Evolutionary conservation across 2,113 vertebrate genomes (phyloP).

Genomic region (Toxotes jaculatrix): DNA sequence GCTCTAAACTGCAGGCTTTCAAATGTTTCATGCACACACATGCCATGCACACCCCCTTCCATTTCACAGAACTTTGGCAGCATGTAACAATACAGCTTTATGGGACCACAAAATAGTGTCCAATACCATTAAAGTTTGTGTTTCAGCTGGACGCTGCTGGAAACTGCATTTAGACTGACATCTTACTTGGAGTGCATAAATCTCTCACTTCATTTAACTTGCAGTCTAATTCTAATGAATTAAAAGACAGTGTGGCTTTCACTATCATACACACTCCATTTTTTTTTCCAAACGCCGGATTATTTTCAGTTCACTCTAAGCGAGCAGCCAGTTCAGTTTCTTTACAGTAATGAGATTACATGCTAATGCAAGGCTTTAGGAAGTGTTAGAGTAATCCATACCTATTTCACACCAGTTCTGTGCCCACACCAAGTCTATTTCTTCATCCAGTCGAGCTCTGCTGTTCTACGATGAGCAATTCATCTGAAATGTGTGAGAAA

Average conservation of each 20-base stretch:
- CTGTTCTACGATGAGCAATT: slow-evolving; percentile 16
- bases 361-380: slow-evolving; percentile 35
- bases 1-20: neutral
- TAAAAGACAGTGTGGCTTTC: neutral
- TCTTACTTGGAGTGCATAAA: neutral
- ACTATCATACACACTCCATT: slow-evolving; percentile 3
- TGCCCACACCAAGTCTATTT: slow-evolving; percentile 2
- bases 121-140: no score
- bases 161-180: no score
- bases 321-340: slow-evolving; percentile 18
- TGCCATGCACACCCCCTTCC: no score
- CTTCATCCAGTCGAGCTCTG: slow-evolving; percentile 9
- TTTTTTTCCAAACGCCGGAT: neutral
- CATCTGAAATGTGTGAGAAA: slow-evolving; percentile 46
- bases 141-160: no score
- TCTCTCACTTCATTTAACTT: neutral
- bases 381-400: slow-evolving; percentile 32
- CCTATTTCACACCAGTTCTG: slow-evolving; percentile 6
- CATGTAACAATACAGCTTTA: no score
- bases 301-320: slow-evolving; percentile 16
- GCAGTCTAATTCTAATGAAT: neutral
- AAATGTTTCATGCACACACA: neutral
- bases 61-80: neutral
- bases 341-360: slow-evolving; percentile 37
- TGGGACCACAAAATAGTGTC: no score